Evolutionary conservation across 2,888 invertebrate genomes (phyloP), one percentile per base, ranked within the genome.

Genomic region (Caenorhabditis virilis): DNA sequence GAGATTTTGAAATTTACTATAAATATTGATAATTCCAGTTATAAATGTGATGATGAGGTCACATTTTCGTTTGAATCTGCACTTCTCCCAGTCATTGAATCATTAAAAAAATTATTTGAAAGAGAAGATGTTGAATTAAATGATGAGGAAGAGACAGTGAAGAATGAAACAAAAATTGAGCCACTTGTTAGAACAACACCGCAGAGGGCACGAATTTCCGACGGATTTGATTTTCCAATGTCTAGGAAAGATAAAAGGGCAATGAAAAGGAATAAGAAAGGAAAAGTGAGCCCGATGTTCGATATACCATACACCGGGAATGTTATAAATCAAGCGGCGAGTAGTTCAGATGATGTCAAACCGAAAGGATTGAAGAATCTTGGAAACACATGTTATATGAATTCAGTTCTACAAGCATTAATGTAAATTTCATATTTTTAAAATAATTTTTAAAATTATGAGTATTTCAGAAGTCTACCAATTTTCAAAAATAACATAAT

Each of bases 311-410:
- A 45, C 39, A 45, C 50, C 20, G 51, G 49, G 11, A 45, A 35
- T n/a, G 41, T 47, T 25, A 41, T 54, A 11, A 39, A 55, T 27
- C 27, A 15, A 7, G 53, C 16, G 16, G 7, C 7, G 16, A 9
- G 23, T 0, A 54, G 45, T 2, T 27, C 25, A 1, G 27, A 39
- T 1, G 46, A 25, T 36, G n/a, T 36, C 25, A 22, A 41, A 27
- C 63, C 57, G 35, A 41, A 72, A 13, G 91, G 91, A 35, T 86
- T 91, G 81, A 87, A 90, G 80, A 91, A 91, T 86, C 86, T 91
- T 83, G 91, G 91, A 73, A 91, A 91, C 83, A 91, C 91, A 49
- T 91, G 91, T 84, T 91, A 91, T 83, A 91, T 91, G 91, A 91
- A 91, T 85, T 90, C 90, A 20, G 91, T 91, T 60, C 85, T 91